Percentiles rank a stretch among this genome's conserved stretches.
These are phyloP conservation scores for Protomyctophum bolini DNA, from an alignment of 2,113 vertebrate genomes.

Conservation along the genomic window DNA sequence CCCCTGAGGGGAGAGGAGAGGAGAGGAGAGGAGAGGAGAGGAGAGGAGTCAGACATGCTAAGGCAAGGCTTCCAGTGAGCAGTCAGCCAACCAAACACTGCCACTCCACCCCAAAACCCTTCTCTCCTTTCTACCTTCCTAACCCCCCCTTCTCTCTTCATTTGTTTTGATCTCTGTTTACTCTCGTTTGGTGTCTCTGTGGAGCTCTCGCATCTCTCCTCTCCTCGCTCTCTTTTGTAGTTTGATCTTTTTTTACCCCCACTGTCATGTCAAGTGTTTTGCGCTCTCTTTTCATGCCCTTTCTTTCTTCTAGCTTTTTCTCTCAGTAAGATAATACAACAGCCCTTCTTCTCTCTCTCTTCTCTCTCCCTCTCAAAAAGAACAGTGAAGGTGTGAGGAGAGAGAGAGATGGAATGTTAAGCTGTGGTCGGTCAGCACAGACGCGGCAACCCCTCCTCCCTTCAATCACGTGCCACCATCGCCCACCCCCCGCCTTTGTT, in stretches of 20 bases:
- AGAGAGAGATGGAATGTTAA: slow-evolving; percentile 60
- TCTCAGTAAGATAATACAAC: slow-evolving; percentile 4
- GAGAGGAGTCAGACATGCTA: slow-evolving; percentile 59
- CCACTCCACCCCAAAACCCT: background rate
- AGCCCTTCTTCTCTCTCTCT: background rate
- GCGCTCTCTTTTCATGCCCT: background rate
- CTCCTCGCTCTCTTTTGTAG: no score
- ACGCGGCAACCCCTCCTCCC: background rate
- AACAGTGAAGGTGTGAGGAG: slow-evolving; percentile 43
- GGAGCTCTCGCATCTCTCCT: no score
- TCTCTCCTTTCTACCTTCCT: background rate
- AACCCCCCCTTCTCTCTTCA: background rate
- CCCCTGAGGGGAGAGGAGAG: background rate
- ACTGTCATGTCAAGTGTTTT: no score
- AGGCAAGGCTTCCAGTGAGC: slow-evolving; percentile 45
- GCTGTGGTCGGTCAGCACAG: slow-evolving; percentile 15
- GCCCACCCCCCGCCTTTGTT: slow-evolving; percentile 44
- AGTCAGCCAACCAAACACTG: slow-evolving; percentile 26
- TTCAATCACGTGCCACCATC: slow-evolving; percentile 12
- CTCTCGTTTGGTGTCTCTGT: no score
- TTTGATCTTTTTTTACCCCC: no score
- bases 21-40: slow-evolving; percentile 19
- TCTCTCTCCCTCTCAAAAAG: slow-evolving; percentile 3
- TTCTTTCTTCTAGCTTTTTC: slow-evolving; percentile 23
- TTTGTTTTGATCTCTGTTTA: no score